Evolutionary conservation across 2,888 invertebrate species (phyloP), one percentile per base, ranked within the genome.

Genomic region (Chamaedrilus cognettii): DNA sequence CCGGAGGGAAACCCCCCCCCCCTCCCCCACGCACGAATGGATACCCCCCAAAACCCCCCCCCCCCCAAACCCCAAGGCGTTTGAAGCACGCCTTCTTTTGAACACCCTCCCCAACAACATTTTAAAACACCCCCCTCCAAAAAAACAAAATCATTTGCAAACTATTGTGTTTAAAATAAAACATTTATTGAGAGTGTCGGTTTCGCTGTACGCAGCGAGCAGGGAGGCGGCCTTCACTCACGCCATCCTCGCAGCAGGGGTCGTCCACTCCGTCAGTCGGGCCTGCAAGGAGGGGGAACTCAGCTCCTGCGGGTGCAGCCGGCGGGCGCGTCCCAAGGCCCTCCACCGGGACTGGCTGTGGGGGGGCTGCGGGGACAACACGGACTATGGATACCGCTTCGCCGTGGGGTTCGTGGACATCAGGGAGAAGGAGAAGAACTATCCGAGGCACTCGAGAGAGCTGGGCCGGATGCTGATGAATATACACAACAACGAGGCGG

Each of bases 311-410:
- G 68, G 68, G 34, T 97, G 97, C 83, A 92, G 93, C 61, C 87
- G 90, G 30, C 90, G 92, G 60, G 86, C 88, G 2, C 86, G 96
- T 58, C 96, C 96, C 4, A 88, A 89, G 75, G 91, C 92, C 80
- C 86, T 96, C 65, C 90, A 92, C 77, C 88, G 89, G 65, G 95
- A 96, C 80, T 98, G 96, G 96, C 90, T 94, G 60, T 98, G 98
- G 98, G 96, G 96, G 34, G 98, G 98, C 32, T 98, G 96, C 79
- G 97, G 96, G 0, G 97, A 98, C 84, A 95, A 99, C 85, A 88
- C 96, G 66, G 94, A 96, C 83, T 96, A 96, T 83, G 75, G 75
- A 26, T 82, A 74, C 86, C 93, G 93, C 85, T 97, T 97, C 84
- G 91, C 96, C 1, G 92, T 93, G 84, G 91, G 91, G 75, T 98